Percentiles rank a stretch among this genome's conserved stretches.
Conservation (phyloP, 2,888 invertebrate species). For the Folsomia manolachei region DNA sequence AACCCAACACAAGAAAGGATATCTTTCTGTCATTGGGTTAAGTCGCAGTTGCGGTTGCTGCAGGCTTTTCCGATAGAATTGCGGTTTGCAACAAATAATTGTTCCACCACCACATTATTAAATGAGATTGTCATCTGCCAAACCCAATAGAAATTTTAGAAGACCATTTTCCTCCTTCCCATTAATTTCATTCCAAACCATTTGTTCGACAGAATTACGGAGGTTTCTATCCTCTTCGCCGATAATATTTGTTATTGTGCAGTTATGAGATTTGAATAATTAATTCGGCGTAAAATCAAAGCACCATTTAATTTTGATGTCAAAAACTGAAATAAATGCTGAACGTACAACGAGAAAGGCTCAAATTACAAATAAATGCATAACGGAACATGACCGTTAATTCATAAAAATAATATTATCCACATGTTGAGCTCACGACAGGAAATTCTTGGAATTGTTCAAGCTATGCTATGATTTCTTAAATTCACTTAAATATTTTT, state of each 20-base stretch:
- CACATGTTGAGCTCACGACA: too few relatives aligned
- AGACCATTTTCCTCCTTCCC: neutral
- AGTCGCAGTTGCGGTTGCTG: neutral
- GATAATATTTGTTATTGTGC: neutral
- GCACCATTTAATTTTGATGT: too few relatives aligned
- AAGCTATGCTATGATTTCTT: too few relatives aligned
- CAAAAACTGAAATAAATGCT: too few relatives aligned
- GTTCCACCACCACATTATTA: neutral
- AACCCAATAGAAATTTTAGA: neutral
- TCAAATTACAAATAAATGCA: neutral
- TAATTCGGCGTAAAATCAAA: too few relatives aligned
- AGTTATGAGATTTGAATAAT: too few relatives aligned
- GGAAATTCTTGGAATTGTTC: too few relatives aligned
- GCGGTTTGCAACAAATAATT: neutral
- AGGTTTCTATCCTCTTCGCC: neutral
- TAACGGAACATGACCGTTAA: too few relatives aligned
- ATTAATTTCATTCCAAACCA: constrained; percentile 6
- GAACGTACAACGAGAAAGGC: neutral
- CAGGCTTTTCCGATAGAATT: too few relatives aligned
- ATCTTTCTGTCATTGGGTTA: neutral
- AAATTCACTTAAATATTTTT: too few relatives aligned
- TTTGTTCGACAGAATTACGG: constrained; percentile 1
- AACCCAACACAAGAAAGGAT: neutral
- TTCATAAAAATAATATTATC: too few relatives aligned
- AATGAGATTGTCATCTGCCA: neutral